Evolutionary conservation across 2,113 vertebrate genomes (phyloP).

Genomic region (Trochalopteron elliotii): DNA sequence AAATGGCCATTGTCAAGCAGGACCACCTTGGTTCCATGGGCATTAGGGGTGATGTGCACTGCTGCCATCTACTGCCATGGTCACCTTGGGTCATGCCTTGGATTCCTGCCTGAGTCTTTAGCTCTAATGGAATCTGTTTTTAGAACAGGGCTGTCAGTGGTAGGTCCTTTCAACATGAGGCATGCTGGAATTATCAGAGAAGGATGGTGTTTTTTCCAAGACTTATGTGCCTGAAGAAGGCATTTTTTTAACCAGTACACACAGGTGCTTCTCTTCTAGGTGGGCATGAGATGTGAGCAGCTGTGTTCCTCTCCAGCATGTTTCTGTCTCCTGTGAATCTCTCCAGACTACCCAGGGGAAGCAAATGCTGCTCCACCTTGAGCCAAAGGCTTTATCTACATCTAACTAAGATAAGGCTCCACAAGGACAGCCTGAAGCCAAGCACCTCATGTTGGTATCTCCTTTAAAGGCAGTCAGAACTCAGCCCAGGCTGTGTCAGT

Average conservation of each 20-base stretch:
- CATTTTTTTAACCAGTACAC: rapidly evolving
- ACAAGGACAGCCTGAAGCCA: neutral
- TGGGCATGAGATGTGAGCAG: neutral
- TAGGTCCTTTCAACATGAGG: neutral
- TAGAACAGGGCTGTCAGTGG: neutral
- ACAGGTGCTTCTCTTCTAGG: neutral
- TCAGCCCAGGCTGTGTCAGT: neutral
- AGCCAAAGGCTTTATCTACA: neutral
- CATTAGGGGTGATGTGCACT: neutral
- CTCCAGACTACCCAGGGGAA: neutral
- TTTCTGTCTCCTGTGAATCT: neutral
- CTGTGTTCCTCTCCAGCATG: neutral
- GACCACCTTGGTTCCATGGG: neutral
- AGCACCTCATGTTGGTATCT: neutral
- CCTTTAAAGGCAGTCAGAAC: neutral
- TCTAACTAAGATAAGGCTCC: neutral
- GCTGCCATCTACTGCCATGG: slow-evolving; percentile 15
- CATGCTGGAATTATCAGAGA: neutral
- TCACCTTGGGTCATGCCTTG: neutral
- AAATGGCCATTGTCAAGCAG: neutral
- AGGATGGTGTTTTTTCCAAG: neutral
- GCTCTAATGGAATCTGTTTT: neutral
- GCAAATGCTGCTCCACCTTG: neutral
- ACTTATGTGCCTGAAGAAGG: neutral
- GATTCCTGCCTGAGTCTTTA: neutral